These are phyloP conservation scores for Emydoidea blandingii DNA, from an alignment of 2,797 vertebrate species.

Conservation along the genomic window DNA sequence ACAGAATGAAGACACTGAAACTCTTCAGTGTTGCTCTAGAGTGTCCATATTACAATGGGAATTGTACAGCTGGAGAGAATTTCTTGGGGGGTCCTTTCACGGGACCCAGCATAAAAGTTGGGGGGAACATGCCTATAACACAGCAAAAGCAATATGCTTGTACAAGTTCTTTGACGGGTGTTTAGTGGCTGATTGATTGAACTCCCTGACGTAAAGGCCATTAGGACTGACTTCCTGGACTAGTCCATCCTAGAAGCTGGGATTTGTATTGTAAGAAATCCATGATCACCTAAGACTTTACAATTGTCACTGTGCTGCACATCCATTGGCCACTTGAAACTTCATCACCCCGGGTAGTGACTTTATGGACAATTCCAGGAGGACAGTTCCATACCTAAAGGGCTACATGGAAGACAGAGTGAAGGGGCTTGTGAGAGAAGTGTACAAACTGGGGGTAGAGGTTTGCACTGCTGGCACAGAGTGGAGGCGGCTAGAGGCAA, in stretches of 20 bases:
- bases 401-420: not conserved
- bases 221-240: not conserved
- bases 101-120: not conserved
- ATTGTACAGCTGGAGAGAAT: not conserved
- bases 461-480: no score
- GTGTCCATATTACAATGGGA: not conserved
- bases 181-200: not conserved
- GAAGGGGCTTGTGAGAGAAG: not conserved
- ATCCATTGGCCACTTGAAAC: not conserved
- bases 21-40: not conserved
- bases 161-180: fast-evolving
- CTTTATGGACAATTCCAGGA: not conserved
- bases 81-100: not conserved
- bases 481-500: not conserved
- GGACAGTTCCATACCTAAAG: not conserved
- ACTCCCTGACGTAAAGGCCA: not conserved
- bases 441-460: not conserved
- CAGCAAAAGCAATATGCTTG: not conserved
- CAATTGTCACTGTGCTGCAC: not conserved
- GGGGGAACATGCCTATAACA: not conserved
- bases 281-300: not conserved
- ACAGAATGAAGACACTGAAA: not conserved
- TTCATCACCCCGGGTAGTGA: not conserved
- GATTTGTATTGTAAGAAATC: constrained; percentile 1
- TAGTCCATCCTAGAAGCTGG: not conserved